Evolutionary conservation across 2,888 invertebrate genomes (phyloP).

Genomic region (Pemphredon lugubris): DNA sequence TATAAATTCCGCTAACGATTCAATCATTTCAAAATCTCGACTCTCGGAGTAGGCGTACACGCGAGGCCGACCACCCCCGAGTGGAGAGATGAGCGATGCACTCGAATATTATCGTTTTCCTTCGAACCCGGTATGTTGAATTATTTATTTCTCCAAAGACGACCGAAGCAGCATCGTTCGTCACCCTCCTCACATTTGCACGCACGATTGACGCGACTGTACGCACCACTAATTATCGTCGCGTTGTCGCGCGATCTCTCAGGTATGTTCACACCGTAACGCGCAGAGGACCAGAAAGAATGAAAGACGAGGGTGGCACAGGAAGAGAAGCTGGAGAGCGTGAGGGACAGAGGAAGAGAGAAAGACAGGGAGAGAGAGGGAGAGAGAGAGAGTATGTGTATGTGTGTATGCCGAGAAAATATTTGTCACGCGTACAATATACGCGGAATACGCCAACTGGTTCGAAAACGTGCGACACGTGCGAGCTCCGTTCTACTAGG

Average conservation of each 20-base stretch:
- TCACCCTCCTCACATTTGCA: too few species aligned
- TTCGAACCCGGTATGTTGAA: neutral
- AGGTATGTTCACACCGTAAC: constrained; percentile 59
- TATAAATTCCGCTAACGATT: constrained; percentile 12
- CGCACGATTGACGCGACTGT: constrained; percentile 33
- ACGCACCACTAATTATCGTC: constrained; percentile 51
- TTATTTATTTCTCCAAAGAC: neutral
- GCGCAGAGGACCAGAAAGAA: constrained; percentile 57
- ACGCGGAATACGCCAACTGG: too few species aligned
- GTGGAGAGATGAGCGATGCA: constrained; percentile 21
- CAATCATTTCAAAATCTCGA: constrained; percentile 25
- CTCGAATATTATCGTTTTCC: too few species aligned
- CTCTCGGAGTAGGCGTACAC: constrained; percentile 8
- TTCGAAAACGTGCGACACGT: too few species aligned
- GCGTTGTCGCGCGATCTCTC: constrained; percentile 55
- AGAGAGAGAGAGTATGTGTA: constrained; percentile 13
- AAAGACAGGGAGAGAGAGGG: constrained; percentile 1
- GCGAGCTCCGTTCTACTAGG: too few species aligned
- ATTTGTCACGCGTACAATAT: too few species aligned
- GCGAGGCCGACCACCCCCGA: constrained; percentile 17
- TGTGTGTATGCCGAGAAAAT: too few species aligned
- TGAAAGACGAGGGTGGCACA: constrained; percentile 55
- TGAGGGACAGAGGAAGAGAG: constrained; percentile 8
- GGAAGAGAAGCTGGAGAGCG: constrained; percentile 22
- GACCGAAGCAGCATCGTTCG: constrained; percentile 27